These are phyloP conservation scores for Lottia scabra DNA, from an alignment of 2,888 invertebrate genomes.

Conservation along the genomic window DNA sequence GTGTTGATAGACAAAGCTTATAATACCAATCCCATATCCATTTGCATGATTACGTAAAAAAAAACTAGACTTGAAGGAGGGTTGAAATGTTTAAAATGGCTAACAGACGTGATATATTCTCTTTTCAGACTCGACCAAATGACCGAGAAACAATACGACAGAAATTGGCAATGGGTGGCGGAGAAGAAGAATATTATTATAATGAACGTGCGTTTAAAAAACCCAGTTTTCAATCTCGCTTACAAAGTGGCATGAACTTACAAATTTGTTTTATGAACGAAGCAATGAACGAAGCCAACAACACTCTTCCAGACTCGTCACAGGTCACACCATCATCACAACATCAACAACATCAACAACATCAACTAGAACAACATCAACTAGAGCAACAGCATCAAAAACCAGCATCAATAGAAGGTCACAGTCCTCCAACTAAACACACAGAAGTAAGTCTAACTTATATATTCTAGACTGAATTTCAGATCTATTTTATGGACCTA, in stretches of 20 bases:
- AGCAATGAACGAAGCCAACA: constrained; percentile 51
- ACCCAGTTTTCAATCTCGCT: constrained; percentile 87
- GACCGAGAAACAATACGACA: constrained; percentile 92
- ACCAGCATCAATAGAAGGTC: neutral
- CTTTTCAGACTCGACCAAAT: constrained; percentile 81
- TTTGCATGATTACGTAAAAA: no score
- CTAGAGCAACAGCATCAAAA: neutral
- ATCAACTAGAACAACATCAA: neutral
- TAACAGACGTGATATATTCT: constrained; percentile 1
- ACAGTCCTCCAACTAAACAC: neutral
- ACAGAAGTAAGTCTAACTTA: neutral
- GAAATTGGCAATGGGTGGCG: constrained; percentile 76
- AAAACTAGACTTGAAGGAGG: no score
- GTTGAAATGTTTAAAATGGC: no score
- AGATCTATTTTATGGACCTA: no score
- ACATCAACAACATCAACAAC: neutral
- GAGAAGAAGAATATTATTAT: constrained; percentile 55
- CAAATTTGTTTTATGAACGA: constrained; percentile 98
- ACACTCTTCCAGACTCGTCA: neutral
- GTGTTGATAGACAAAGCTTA: no score
- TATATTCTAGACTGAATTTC: no score
- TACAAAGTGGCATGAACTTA: constrained; percentile 83
- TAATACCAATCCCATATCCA: no score
- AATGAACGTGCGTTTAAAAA: constrained; percentile 81
- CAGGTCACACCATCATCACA: neutral